Percentiles rank a stretch among this genome's conserved stretches.
Evolutionary conservation across 2,113 vertebrate genomes (phyloP).

Genomic region (Brachypodius melanocephalos): DNA sequence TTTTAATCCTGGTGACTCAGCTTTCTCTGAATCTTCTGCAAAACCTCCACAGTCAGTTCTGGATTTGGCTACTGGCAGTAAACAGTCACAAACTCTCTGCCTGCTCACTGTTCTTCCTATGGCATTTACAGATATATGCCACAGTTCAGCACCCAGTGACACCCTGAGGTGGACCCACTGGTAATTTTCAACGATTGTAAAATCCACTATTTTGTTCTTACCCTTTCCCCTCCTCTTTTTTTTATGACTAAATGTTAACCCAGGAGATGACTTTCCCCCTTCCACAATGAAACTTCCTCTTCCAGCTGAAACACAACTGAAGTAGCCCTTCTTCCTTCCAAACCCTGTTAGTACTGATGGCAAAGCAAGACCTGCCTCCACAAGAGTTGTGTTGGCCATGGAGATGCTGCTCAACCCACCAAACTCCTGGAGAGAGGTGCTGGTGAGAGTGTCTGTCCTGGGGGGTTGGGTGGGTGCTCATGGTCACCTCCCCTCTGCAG

Average conservation of each 20-base stretch:
- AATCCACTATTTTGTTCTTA: background rate
- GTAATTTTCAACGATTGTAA: background rate
- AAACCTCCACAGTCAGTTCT: background rate
- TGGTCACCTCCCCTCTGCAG: background rate
- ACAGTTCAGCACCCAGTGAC: background rate
- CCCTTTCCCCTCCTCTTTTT: fast-evolving
- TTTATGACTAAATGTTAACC: background rate
- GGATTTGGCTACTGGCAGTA: background rate
- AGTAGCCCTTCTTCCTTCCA: background rate
- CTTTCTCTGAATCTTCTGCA: background rate
- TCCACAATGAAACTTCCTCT: background rate
- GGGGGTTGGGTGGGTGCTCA: background rate
- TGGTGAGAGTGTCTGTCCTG: background rate
- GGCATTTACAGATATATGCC: background rate
- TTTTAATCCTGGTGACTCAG: background rate
- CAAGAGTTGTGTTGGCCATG: fast-evolving
- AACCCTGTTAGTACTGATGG: fast-evolving
- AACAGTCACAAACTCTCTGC: background rate
- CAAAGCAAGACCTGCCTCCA: background rate
- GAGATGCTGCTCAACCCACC: background rate
- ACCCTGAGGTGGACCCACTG: background rate
- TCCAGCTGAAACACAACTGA: background rate
- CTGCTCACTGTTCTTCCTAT: background rate
- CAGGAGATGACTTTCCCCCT: background rate
- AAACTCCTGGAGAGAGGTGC: background rate